These are phyloP conservation scores for Sesia apiformis DNA, from an alignment of 2,888 invertebrate genomes.

Conservation along the genomic window DNA sequence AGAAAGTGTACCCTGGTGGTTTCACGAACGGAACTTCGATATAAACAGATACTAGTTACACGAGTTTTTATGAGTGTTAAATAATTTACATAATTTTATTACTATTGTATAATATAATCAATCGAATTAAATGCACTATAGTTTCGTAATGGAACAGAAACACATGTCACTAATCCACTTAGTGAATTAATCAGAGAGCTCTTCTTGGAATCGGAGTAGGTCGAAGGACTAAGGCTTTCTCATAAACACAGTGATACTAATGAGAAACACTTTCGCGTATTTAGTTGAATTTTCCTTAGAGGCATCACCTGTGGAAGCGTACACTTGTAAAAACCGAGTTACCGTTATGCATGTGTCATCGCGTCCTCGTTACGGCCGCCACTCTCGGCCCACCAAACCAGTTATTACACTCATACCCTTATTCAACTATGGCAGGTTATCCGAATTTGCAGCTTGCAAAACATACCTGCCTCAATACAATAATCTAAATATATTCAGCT, in stretches of 20 bases:
- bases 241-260: background rate
- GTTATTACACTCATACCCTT: conserved; percentile 30
- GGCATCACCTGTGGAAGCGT: conserved; percentile 29
- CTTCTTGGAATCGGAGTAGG: too few relatives aligned
- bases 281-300: background rate
- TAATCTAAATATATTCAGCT: background rate
- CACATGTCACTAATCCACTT: too few relatives aligned
- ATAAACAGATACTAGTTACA: too few relatives aligned
- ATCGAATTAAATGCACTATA: too few relatives aligned
- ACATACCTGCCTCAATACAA: background rate
- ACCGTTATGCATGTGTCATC: conserved; percentile 72
- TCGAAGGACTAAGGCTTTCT: too few relatives aligned
- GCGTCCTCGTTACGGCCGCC: conserved; percentile 53
- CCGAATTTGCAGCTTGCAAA: conserved; percentile 30
- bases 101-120: too few relatives aligned
- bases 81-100: too few relatives aligned
- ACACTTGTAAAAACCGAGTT: conserved; percentile 45
- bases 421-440: conserved; percentile 37
- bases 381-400: conserved; percentile 10
- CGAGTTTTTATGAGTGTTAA: too few relatives aligned
- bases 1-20: too few relatives aligned
- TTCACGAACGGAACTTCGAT: too few relatives aligned
- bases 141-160: too few relatives aligned
- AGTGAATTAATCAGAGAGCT: too few relatives aligned
- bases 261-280: background rate